These are phyloP conservation scores for Triops cancriformis DNA, from an alignment of 1,140 invertebrate species.

Conservation along the genomic window DNA sequence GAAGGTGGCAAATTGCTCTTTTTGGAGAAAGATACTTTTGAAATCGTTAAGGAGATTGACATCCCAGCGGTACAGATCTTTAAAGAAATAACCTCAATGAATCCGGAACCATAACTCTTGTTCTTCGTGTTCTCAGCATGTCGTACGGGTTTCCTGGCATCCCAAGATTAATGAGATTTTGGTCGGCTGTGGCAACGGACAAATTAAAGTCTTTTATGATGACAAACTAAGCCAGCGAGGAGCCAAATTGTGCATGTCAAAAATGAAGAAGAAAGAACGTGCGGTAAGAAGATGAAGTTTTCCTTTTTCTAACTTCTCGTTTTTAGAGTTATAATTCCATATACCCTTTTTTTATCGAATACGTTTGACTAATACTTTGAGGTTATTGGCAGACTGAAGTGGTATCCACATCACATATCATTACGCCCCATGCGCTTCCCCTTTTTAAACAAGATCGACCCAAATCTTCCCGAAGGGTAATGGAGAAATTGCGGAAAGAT, in stretches of 20 bases:
- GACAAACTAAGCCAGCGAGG: conserved; percentile 74
- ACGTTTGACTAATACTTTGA: neutral
- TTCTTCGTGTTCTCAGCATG: conserved; percentile 32
- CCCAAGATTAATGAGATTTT: conserved; percentile 95
- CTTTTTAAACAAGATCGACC: conserved; percentile 88
- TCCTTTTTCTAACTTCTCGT: neutral
- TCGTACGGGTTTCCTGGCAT: conserved; percentile 90
- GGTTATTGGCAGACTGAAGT: conserved; percentile 39
- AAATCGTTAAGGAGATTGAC: conserved; percentile 61
- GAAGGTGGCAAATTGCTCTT: conserved; percentile 68
- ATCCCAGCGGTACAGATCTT: conserved; percentile 53
- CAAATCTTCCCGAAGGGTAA: conserved; percentile 77
- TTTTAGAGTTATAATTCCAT: neutral
- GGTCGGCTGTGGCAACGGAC: conserved; percentile 82
- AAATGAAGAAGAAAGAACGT: conserved; percentile 60
- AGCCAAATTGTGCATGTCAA: conserved; percentile 80
- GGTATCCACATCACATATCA: conserved; percentile 84
- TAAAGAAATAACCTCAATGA: neutral
- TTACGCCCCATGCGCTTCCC: conserved; percentile 92
- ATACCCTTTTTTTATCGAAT: neutral
- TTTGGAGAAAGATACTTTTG: conserved; percentile 68
- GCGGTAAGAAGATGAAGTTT: neutral
- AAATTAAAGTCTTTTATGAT: conserved; percentile 85
- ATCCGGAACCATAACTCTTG: conserved; percentile 29
- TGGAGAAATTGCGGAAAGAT: conserved; percentile 86